These are phyloP conservation scores for Endotricha flammealis DNA, from an alignment of 2,888 invertebrate species.

Conservation along the genomic window DNA sequence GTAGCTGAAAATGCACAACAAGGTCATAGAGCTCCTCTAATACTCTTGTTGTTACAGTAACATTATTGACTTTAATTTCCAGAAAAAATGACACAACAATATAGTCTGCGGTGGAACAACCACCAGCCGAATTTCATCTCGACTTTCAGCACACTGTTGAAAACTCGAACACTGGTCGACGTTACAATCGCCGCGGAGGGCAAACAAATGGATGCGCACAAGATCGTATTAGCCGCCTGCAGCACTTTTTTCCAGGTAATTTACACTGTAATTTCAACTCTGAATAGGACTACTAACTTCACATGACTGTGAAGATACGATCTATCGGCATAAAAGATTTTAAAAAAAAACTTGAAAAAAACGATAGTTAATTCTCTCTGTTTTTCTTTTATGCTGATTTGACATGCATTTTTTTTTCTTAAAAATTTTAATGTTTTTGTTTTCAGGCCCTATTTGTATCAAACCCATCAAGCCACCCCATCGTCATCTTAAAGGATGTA, in stretches of 20 bases:
- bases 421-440: not conserved
- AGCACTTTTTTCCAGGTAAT: slow-evolving; percentile 96
- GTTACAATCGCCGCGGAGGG: slow-evolving; percentile 95
- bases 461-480: slow-evolving; percentile 93
- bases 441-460: slow-evolving; percentile 87
- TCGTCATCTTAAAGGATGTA: slow-evolving; percentile 93
- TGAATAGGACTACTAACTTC: too few relatives aligned
- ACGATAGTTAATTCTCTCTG: too few relatives aligned
- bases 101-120: slow-evolving; percentile 93
- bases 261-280: too few relatives aligned
- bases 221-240: slow-evolving; percentile 93
- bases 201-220: slow-evolving; percentile 91
- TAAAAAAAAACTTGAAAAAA: too few relatives aligned
- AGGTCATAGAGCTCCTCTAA: too few relatives aligned
- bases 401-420: not conserved
- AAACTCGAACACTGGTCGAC: slow-evolving; percentile 91
- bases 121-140: slow-evolving; percentile 95
- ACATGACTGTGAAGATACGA: too few relatives aligned
- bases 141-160: slow-evolving; percentile 89
- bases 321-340: too few relatives aligned
- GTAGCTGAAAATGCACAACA: too few relatives aligned
- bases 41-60: too few relatives aligned
- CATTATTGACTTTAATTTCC: too few relatives aligned
- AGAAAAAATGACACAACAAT: slow-evolving; percentile 82
- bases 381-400: too few relatives aligned